Evolutionary conservation across 2,888 invertebrate species (phyloP), one percentile per base, ranked within the genome.

Genomic region (Chouioia cunea): DNA sequence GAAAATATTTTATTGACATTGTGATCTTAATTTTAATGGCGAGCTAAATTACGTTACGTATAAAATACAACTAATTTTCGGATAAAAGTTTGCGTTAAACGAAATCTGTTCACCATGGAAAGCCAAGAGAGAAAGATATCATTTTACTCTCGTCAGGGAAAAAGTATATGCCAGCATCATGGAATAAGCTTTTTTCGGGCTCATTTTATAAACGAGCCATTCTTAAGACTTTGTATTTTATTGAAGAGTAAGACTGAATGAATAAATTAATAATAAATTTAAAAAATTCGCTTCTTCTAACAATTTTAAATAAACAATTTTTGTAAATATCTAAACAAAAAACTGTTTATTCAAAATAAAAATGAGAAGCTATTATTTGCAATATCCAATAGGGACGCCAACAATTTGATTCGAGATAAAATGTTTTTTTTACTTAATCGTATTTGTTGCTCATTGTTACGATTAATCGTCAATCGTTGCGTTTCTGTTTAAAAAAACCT

Each of bases 171-270:
- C 53, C 36, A 62, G 48, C 52, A 66, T 53, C 23, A 50, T 63
- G 27, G 22, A 50, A 60, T 48, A 65, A 66, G 47, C 57, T 70
- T 70, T 70, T n/a, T 74, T 77, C 57, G 71, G 78, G 78, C 80
- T 79, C 76, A 75, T 81, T 79, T 79, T 81, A 80, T 81, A 82
- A 79, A 80, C 81, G 77, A 79, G 79, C 79, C 62, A 76, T 76
- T 73, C 77, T 75, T 76, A 81, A 82, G 78, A 80, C 78, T 81
- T 79, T 80, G 73, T 75, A 79, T 81, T 82, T 81, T 80, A 79
- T 80, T 81, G 78, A 77, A 80, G 75, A 77, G 78, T 77, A 82
- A 82, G 82, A 82, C 82, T 82, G 82, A 82, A 81, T 74, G 64
- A 74, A 73, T 65, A 72, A 69, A 65, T 66, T 48, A 63, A 70